Conservation (phyloP, 2,113 vertebrate genomes). For the Myanophis thanlyinensis region DNA sequence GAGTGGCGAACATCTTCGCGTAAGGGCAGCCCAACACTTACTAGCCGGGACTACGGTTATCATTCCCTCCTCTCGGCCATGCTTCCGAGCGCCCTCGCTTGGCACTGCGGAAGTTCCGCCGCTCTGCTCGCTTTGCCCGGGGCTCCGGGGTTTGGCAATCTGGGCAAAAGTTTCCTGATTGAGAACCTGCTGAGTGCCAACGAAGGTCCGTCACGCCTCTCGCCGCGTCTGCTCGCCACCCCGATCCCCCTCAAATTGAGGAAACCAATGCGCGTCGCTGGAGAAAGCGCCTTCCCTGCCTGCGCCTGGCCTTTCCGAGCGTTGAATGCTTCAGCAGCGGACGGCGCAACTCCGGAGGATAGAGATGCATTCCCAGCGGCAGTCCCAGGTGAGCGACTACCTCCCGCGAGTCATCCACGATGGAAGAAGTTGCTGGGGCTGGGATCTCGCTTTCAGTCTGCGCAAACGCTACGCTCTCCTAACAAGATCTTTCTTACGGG, state of each 20-base stretch:
- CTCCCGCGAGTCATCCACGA: neutral
- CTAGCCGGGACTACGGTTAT: neutral
- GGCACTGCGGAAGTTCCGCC: slow-evolving; percentile 74
- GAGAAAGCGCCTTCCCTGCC: slow-evolving; percentile 59
- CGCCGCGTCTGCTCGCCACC: slow-evolving; percentile 50
- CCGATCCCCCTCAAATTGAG: slow-evolving; percentile 70
- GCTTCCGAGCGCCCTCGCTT: slow-evolving; percentile 72
- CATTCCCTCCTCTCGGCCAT: slow-evolving; percentile 44
- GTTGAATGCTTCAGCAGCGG: slow-evolving; percentile 54
- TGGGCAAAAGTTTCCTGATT: slow-evolving; percentile 93
- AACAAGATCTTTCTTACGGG: neutral
- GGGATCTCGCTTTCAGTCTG: neutral
- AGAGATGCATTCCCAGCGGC: slow-evolving; percentile 48
- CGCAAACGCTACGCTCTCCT: neutral
- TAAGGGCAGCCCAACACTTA: neutral
- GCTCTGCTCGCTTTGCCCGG: slow-evolving; percentile 67
- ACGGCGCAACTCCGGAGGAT: slow-evolving; percentile 43
- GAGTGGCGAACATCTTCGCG: neutral
- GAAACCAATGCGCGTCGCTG: neutral
- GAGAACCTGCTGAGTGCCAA: slow-evolving; percentile 86
- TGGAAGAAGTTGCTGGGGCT: neutral
- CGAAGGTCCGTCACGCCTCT: slow-evolving; percentile 59
- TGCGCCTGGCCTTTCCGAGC: slow-evolving; percentile 74
- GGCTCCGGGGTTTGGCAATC: slow-evolving; percentile 77
- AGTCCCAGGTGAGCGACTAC: slow-evolving; percentile 53